Base-by-base conservation (phyloP, 2,113 vertebrate species). In the Okapia johnstoni region DNA sequence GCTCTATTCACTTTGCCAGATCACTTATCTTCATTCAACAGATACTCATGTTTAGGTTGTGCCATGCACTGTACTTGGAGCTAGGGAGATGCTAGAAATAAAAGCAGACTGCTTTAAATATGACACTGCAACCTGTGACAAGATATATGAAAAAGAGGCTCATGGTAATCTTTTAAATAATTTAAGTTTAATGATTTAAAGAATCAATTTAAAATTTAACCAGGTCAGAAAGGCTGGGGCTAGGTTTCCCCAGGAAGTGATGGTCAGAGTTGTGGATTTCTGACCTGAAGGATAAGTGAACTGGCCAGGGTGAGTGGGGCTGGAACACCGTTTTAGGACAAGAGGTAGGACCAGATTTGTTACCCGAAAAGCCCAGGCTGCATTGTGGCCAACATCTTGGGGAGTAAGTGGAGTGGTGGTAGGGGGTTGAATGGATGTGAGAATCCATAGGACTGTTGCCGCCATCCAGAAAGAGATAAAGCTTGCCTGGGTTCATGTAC, bases 401-500 rank as follows among this genome's bases (percentile, higher is more conserved):
- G 40, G 70, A 43, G 21, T 23, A 7, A 54, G 52, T 13, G 79
- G 10, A 2, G 4, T 19, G 76, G 46, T 17, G 1, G 46, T 10
- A 50, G 30, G 12, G 79, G 10, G 2, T 2, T 40, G 46, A 57
- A 66, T 12, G 28, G 16, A 16, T 4, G 0, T 36, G 58, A 5
- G 12, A 26, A 60, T 63, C 83, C 70, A 66, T 11, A 28, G 28
- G 52, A n/a, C 48, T 89, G 16, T 52, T 33, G 43, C 10, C 12
- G 7, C 30, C 25, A 43, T 52, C 11, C 28, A 50, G n/a, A 43
- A 21, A 55, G 58, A 90, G 48, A n/a, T 0, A 28, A 61, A n/a
- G 16, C 12, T 6, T 26, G 7, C 2, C 16, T 0, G 0, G 3
- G 12, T 30, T 6, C 9, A 63, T 26, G 33, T 25, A 3, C 13